A percentile compares a stretch with the other conserved stretches of the same genome.
These are phyloP conservation scores for Nemotelus pantherinus DNA, from an alignment of 2,888 invertebrate species.

Conservation along the genomic window DNA sequence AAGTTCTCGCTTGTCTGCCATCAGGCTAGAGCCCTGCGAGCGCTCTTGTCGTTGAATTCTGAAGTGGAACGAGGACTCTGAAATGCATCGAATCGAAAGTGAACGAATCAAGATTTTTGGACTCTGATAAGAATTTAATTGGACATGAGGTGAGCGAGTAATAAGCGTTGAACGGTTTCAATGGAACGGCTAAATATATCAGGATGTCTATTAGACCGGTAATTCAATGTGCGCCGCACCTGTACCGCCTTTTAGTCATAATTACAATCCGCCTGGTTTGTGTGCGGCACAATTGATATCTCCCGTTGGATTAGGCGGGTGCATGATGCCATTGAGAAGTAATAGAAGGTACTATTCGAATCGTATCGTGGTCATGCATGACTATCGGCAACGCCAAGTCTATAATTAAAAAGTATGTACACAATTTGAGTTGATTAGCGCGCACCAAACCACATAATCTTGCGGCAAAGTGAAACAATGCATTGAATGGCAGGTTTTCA, in stretches of 20 bases:
- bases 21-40: not conserved
- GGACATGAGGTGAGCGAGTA: conserved; percentile 8
- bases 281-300: conserved; percentile 25
- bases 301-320: not conserved
- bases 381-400: conserved; percentile 36
- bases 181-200: conserved; percentile 1
- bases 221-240: conserved; percentile 35
- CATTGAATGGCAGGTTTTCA: not conserved
- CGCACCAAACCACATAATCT: conserved; percentile 23
- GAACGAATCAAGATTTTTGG: conserved; percentile 30
- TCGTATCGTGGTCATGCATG: conserved; percentile 32
- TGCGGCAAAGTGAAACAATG: conserved; percentile 21
- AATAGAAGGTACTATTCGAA: not conserved
- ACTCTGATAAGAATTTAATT: conserved; percentile 44
- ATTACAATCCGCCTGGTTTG: conserved; percentile 18
- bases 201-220: conserved; percentile 14
- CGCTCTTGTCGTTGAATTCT: not conserved
- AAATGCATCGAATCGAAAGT: conserved; percentile 13
- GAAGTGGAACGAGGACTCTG: not conserved
- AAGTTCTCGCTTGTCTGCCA: not conserved
- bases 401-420: conserved; percentile 42
- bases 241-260: conserved; percentile 38
- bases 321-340: not conserved
- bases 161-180: conserved; percentile 22
- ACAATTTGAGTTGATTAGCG: conserved; percentile 44